phyloP scores from a whole-genome alignment of 2,797 vertebrate genomes.

The Vultur gryphus region DNA sequence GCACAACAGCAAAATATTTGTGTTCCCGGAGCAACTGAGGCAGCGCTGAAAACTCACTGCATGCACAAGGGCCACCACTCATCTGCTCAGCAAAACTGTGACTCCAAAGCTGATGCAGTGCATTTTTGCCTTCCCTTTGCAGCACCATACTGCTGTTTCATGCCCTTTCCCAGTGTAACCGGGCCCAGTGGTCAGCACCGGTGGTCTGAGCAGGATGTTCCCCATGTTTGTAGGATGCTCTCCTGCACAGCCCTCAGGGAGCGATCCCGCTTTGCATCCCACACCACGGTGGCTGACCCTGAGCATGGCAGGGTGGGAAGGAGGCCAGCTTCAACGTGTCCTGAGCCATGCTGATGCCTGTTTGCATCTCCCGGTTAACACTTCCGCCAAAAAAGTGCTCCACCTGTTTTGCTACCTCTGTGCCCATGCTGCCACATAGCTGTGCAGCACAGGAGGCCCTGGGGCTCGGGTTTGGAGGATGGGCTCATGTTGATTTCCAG shows the following conservation, averaged over 20 bases:
- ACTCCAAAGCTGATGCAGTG: background rate
- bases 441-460: background rate
- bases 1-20: background rate
- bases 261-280: accelerated
- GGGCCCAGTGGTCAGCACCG: accelerated
- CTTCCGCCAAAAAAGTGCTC: background rate
- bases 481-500: background rate
- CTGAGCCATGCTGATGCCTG: background rate
- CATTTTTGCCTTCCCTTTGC: background rate
- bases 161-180: background rate
- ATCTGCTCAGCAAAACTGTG: accelerated
- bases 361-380: background rate
- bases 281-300: accelerated
- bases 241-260: background rate
- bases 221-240: background rate
- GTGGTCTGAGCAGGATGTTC: background rate
- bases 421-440: too few relatives aligned
- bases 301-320: background rate
- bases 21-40: background rate
- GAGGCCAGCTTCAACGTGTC: background rate
- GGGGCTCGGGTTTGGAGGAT: background rate
- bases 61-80: background rate
- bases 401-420: background rate
- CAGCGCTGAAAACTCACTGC: background rate
- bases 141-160: accelerated